Conservation (phyloP, 2,888 invertebrate genomes). For the Heteromyza rotundicornis region DNA sequence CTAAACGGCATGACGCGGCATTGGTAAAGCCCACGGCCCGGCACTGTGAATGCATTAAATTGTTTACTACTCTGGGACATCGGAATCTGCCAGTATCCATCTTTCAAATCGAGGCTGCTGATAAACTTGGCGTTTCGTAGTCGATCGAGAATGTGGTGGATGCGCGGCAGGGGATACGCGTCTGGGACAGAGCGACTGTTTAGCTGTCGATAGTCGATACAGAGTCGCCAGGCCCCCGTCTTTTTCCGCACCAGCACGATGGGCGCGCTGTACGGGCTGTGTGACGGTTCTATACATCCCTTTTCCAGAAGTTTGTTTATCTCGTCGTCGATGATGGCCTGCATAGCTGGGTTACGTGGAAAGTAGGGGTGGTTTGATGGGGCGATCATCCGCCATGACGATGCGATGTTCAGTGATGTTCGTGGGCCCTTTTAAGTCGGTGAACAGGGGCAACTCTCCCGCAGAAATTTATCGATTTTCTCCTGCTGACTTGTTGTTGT, state of each 20-base stretch:
- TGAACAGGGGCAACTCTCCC: not conserved
- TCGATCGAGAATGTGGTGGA: not conserved
- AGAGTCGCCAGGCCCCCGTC: constrained; percentile 14
- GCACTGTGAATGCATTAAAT: constrained; percentile 5
- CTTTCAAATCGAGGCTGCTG: not conserved
- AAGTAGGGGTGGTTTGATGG: constrained; percentile 1
- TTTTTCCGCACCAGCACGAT: constrained; percentile 8
- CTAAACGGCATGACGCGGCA: not conserved
- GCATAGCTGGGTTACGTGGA: constrained; percentile 10
- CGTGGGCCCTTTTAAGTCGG: not conserved
- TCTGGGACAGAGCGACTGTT: not conserved
- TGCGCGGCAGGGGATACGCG: constrained; percentile 7
- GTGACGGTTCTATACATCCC: not conserved
- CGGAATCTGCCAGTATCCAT: constrained; percentile 12
- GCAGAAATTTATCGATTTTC: too few species aligned
- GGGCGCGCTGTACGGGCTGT: constrained; percentile 4
- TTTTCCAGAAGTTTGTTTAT: not conserved
- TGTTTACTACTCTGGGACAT: not conserved
- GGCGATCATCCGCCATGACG: not conserved
- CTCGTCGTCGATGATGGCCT: not conserved
- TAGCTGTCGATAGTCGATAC: constrained; percentile 7
- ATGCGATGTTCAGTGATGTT: not conserved
- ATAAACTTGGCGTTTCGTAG: not conserved
- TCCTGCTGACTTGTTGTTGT: too few species aligned
- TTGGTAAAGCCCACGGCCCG: not conserved